phyloP scores from a whole-genome alignment of 1,140 invertebrate genomes.

The Pogonomyrmex californicus region DNA sequence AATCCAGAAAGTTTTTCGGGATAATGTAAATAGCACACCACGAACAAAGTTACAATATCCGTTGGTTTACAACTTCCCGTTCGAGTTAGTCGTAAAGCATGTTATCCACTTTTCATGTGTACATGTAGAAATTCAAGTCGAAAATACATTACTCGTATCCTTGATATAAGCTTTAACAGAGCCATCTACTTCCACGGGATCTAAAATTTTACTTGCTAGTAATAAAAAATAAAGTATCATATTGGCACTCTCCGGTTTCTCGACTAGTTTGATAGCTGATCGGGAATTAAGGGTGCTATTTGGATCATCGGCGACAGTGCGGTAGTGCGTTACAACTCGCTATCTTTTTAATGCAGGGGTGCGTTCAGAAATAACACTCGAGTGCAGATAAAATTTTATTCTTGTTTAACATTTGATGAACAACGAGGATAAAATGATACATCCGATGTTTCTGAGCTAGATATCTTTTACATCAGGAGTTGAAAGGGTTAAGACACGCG shows the following conservation, averaged over 20 bases:
- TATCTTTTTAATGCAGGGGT: slow-evolving; percentile 17
- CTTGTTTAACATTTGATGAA: too few relatives aligned
- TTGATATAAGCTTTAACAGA: background rate
- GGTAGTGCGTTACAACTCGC: background rate
- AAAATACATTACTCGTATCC: slow-evolving; percentile 8
- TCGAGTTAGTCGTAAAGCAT: slow-evolving; percentile 5
- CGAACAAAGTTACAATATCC: slow-evolving; percentile 1
- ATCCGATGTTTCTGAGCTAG: too few relatives aligned
- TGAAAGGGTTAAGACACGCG: slow-evolving; percentile 26
- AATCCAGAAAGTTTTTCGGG: slow-evolving; percentile 36
- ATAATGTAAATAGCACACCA: slow-evolving; percentile 34
- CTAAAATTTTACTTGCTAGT: slow-evolving; percentile 40
- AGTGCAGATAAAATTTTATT: too few relatives aligned
- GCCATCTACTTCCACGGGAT: background rate
- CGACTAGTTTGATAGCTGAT: slow-evolving; percentile 14
- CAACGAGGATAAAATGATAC: too few relatives aligned
- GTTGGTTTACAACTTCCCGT: slow-evolving; percentile 35
- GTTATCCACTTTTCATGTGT: slow-evolving; percentile 39
- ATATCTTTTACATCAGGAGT: background rate
- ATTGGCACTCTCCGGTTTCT: background rate
- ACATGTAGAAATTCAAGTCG: background rate
- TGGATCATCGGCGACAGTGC: background rate
- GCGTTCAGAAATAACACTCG: too few relatives aligned
- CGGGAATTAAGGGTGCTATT: background rate
- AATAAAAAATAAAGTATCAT: slow-evolving; percentile 42